Base-by-base conservation (phyloP, 1,140 invertebrate species). In the Plodia interpunctella region DNA sequence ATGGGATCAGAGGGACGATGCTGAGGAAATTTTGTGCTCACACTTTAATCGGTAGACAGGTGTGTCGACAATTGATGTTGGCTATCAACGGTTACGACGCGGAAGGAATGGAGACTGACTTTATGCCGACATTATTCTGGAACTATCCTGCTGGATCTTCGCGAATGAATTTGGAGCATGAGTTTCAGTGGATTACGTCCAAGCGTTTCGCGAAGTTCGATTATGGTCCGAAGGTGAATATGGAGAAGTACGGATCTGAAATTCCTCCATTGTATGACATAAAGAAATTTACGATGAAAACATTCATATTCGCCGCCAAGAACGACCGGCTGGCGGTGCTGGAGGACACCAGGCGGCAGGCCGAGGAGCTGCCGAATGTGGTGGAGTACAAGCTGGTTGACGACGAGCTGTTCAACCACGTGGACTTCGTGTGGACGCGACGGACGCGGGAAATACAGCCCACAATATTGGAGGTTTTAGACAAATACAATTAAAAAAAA, bases 111-210 rank as follows among this genome's bases (percentile, higher is more conserved):
- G 69, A 66, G 15, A 11, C 44, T 0, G 63, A 61, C 0, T 66
- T 68, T 18, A 35, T 68, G 11, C 61, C 63, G 9, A 49, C 58
- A 0, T 2, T 66, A 10, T 1, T 63, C 0, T 57, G 53, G 28
- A 67, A 74, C n/a, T 66, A 57, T 1, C 65, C 67, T 0, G 49
- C 56, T 0, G 59, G 64, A 0, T 61, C 56, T 1, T 96, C 94
- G 1, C 91, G 91, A 0, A 92, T 93, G 79, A 94, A 94, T 55
- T 63, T 96, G 0, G 59, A 92, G 18, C 93, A 94, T 76, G 92
- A 88, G 55, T 82, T 80, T 0, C 92, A 92, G 88, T 87, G 88
- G 78, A 80, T 68, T 49, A n/a, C 62, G 50, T 90, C 74, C 25
- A 90, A 92, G 2, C 57, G 49, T 17, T 75, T 78, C 30, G 50